Conservation (phyloP, 2,888 invertebrate species). For the Schizotus pectinicornis region DNA sequence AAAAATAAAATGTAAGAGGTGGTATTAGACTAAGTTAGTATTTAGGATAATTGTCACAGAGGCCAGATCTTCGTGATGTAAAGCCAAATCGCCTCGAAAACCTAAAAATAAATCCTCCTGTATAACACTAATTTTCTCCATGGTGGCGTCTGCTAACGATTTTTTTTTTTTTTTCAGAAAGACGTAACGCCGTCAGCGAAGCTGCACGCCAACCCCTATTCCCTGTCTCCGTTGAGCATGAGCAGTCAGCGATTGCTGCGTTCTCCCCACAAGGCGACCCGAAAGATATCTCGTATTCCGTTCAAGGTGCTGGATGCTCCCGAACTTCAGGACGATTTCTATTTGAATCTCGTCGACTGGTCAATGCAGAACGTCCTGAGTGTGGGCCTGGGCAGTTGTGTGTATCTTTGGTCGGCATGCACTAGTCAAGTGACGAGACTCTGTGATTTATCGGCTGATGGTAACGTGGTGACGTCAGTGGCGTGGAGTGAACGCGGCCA, state of each 20-base stretch:
- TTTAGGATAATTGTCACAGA: no score
- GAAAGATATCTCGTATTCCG: slow-evolving; percentile 98
- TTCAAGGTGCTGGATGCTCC: slow-evolving; percentile 98
- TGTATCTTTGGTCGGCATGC: slow-evolving; percentile 98
- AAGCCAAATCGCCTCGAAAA: no score
- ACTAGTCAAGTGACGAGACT: slow-evolving; percentile 97
- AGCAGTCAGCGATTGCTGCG: slow-evolving; percentile 93
- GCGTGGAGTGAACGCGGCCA: slow-evolving; percentile 99
- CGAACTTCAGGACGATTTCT: slow-evolving; percentile 98
- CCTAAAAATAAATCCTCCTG: no score
- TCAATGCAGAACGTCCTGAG: slow-evolving; percentile 98
- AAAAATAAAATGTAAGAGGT: no score
- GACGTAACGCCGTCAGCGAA: slow-evolving; percentile 68
- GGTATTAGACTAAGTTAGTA: no score
- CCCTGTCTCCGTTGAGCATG: slow-evolving; percentile 92
- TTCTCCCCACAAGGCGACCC: slow-evolving; percentile 95
- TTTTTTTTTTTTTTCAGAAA: slow-evolving; percentile 64
- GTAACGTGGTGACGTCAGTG: slow-evolving; percentile 96
- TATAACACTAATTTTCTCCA: no score
- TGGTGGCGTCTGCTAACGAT: background rate
- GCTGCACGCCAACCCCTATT: slow-evolving; percentile 81
- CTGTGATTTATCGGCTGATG: slow-evolving; percentile 92
- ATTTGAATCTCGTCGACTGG: slow-evolving; percentile 99
- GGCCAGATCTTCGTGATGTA: no score
- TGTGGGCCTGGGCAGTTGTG: slow-evolving; percentile 96